These are phyloP conservation scores for Rhabdornis inornatus DNA, from an alignment of 2,113 vertebrate genomes.

Conservation along the genomic window DNA sequence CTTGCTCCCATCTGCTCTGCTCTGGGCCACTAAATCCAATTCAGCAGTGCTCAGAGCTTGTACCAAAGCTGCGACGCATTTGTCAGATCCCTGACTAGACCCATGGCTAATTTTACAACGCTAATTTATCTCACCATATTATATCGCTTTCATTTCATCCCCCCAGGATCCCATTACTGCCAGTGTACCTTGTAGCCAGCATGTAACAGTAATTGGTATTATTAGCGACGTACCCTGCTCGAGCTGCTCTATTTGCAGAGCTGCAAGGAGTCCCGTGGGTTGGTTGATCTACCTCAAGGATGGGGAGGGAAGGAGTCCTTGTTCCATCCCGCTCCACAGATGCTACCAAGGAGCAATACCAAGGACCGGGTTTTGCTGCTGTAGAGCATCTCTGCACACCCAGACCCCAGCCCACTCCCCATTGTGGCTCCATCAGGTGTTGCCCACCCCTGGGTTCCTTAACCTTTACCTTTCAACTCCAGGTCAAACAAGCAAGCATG, in stretches of 20 bases:
- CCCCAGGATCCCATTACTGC: slow-evolving; percentile 58
- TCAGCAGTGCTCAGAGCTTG: background rate
- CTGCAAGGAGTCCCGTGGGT: background rate
- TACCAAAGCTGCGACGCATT: slow-evolving; percentile 39
- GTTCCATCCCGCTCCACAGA: accelerated
- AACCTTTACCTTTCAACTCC: background rate
- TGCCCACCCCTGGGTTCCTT: background rate
- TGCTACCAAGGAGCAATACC: accelerated
- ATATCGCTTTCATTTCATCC: slow-evolving; percentile 56
- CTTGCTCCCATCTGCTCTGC: slow-evolving; percentile 36
- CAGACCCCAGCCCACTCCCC: background rate
- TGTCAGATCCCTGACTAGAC: slow-evolving; percentile 65
- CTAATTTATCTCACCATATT: slow-evolving; percentile 70
- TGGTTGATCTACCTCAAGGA: background rate
- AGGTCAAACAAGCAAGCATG: accelerated
- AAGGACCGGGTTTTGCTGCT: background rate
- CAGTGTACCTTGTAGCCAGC: slow-evolving; percentile 56
- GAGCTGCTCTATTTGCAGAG: slow-evolving; percentile 34
- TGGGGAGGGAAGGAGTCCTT: background rate
- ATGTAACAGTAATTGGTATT: slow-evolving; percentile 65
- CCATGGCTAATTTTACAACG: slow-evolving; percentile 64
- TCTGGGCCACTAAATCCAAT: slow-evolving; percentile 65
- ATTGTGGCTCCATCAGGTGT: background rate
- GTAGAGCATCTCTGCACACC: background rate
- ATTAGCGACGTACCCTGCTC: slow-evolving; percentile 24